Conservation (phyloP, 2,888 invertebrate species). For the Meta bourneti region DNA sequence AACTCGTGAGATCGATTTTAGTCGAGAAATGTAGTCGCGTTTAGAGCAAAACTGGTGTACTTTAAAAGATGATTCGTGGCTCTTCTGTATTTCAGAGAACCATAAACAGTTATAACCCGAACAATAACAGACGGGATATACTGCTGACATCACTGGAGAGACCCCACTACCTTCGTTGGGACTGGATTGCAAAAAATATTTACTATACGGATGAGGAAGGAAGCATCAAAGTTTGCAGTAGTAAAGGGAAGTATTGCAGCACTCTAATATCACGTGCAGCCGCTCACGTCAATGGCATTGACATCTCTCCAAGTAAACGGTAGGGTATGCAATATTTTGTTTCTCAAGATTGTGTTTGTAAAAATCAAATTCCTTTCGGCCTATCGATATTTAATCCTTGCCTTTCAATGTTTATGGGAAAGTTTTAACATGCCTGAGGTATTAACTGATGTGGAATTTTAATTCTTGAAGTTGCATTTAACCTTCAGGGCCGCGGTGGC, state of each 20-base stretch:
- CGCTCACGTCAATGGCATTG: conserved; percentile 81
- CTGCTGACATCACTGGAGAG: conserved; percentile 51
- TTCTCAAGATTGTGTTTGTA: too few species aligned
- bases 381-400: too few species aligned
- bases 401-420: too few species aligned
- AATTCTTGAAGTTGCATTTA: too few species aligned
- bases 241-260: conserved; percentile 84
- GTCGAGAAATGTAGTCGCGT: too few species aligned
- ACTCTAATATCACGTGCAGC: conserved; percentile 80
- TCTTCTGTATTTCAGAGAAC: conserved; percentile 43
- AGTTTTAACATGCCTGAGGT: too few species aligned
- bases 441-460: too few species aligned
- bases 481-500: too few species aligned
- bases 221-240: conserved; percentile 87
- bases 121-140: not conserved
- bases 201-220: conserved; percentile 89
- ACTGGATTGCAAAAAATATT: conserved; percentile 85
- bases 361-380: too few species aligned
- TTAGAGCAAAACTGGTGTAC: too few species aligned
- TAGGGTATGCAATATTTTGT: not conserved
- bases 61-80: too few species aligned
- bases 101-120: conserved; percentile 43
- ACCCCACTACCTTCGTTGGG: conserved; percentile 77
- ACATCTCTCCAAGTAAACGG: conserved; percentile 84
- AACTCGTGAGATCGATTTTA: too few species aligned